These are phyloP conservation scores for Homarus gammarus DNA, from an alignment of 2,888 invertebrate species.

Conservation along the genomic window DNA sequence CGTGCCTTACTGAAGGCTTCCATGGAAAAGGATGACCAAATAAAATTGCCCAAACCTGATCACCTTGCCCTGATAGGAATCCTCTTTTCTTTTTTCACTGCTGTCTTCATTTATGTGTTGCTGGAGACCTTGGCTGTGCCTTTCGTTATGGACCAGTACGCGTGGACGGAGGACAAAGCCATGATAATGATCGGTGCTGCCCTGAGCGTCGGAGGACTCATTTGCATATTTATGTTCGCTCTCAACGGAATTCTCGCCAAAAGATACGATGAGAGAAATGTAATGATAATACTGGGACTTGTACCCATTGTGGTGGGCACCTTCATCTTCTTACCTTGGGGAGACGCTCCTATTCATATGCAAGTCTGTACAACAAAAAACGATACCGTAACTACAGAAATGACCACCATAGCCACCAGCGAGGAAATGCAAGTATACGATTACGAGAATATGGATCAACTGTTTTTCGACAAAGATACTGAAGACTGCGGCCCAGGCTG, in stretches of 20 bases:
- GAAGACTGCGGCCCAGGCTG: slow-evolving; percentile 51
- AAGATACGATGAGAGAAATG: slow-evolving; percentile 85
- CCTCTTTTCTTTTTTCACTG: slow-evolving; percentile 68
- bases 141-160: slow-evolving; percentile 93
- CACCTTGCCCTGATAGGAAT: slow-evolving; percentile 38
- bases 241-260: slow-evolving; percentile 86
- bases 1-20: slow-evolving; percentile 37
- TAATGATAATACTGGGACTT: slow-evolving; percentile 91
- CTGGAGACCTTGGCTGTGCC: slow-evolving; percentile 82
- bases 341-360: slow-evolving; percentile 6
- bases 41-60: slow-evolving; percentile 67
- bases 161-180: slow-evolving; percentile 88
- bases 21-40: background rate
- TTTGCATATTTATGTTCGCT: slow-evolving; percentile 86
- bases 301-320: slow-evolving; percentile 88
- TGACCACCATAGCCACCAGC: background rate
- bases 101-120: slow-evolving; percentile 65
- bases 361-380: slow-evolving; percentile 9
- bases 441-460: background rate
- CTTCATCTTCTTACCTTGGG: slow-evolving; percentile 85
- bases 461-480: too few species aligned
- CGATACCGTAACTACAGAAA: background rate
- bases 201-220: slow-evolving; percentile 88
- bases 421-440: background rate
- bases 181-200: slow-evolving; percentile 90